Evolutionary conservation across 2,113 vertebrate species (phyloP).

Genomic region (Corvus hawaiiensis): DNA sequence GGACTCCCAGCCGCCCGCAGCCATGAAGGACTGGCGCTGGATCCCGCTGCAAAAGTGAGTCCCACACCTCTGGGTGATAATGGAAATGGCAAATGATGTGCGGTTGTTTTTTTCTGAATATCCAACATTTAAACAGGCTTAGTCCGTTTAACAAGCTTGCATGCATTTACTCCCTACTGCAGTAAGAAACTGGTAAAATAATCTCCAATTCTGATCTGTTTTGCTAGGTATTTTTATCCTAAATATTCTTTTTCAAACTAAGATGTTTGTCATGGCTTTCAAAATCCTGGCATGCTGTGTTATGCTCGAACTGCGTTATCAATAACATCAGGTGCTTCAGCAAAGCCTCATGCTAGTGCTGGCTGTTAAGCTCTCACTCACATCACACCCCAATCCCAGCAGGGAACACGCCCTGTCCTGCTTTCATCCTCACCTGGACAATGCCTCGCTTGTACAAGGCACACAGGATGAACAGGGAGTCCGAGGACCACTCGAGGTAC

Average conservation of each 20-base stretch:
- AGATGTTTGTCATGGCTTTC: neutral
- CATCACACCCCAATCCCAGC: accelerated
- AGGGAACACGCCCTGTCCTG: accelerated
- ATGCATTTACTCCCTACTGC: neutral
- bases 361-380: accelerated
- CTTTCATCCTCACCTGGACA: constrained; percentile 80
- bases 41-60: constrained; percentile 80
- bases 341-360: neutral
- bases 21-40: constrained; percentile 80
- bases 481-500: constrained; percentile 90
- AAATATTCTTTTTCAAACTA: neutral
- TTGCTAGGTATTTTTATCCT: neutral
- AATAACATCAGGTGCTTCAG: neutral
- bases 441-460: constrained; percentile 92
- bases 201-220: neutral
- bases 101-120: neutral
- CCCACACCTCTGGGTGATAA: too few species aligned
- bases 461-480: constrained; percentile 91
- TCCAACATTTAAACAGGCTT: neutral
- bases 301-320: accelerated
- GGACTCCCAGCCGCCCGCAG: neutral
- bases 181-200: neutral
- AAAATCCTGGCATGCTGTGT: neutral
- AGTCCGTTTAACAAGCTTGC: neutral
- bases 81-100: neutral